Evolutionary conservation across 1,140 invertebrate species (phyloP).

Genomic region (Neodiprion virginianus): DNA sequence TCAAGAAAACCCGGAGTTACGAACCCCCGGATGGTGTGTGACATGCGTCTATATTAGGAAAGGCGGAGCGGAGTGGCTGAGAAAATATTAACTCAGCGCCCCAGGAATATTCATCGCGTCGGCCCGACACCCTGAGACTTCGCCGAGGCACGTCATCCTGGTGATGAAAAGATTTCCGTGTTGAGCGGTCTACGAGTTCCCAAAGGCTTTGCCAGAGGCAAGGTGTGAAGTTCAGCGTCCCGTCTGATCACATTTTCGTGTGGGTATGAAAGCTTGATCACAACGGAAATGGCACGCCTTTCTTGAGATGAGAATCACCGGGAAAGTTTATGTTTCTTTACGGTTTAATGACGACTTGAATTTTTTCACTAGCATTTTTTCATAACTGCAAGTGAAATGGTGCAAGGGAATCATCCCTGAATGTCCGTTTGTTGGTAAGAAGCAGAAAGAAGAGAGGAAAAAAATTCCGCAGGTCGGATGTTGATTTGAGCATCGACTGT

Average conservation of each 20-base stretch:
- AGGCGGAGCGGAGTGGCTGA: not conserved
- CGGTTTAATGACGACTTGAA: too few relatives aligned
- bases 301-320: too few relatives aligned
- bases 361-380: too few relatives aligned
- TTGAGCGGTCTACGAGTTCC: not conserved
- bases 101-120: not conserved
- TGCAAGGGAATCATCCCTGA: too few relatives aligned
- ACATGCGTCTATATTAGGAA: not conserved
- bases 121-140: too few relatives aligned
- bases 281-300: not conserved
- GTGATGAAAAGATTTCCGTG: not conserved
- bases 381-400: too few relatives aligned
- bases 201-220: not conserved
- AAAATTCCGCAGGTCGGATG: not conserved
- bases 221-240: too few relatives aligned
- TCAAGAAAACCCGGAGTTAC: too few relatives aligned
- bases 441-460: not conserved
- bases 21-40: not conserved
- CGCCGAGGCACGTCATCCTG: not conserved
- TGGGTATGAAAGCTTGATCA: not conserved
- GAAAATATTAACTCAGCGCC: slow-evolving; percentile 4
- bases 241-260: too few relatives aligned
- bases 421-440: too few relatives aligned
- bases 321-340: too few relatives aligned
- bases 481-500: not conserved